Percentiles rank a stretch among this genome's conserved stretches.
phyloP scores from a whole-genome alignment of 2,888 invertebrate genomes.

The Acanthococcus lagerstroemiae region DNA sequence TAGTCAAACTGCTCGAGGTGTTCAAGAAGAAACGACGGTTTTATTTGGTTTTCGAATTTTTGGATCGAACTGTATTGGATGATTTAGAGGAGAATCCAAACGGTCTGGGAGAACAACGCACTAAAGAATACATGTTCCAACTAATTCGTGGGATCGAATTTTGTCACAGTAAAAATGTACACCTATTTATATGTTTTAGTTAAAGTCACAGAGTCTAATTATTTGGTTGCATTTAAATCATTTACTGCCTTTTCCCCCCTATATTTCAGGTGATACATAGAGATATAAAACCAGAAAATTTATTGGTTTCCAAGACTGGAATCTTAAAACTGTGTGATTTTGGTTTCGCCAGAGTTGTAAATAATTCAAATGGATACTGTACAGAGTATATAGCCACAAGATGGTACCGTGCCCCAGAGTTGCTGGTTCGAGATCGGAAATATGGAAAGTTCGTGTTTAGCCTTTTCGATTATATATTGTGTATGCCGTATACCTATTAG shows the following conservation, averaged over 20 bases:
- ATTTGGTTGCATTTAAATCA: background rate
- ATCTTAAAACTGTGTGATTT: conserved; percentile 86
- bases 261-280: conserved; percentile 64
- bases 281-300: conserved; percentile 83
- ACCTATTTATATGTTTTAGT: conserved; percentile 31
- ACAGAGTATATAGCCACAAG: conserved; percentile 84
- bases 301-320: conserved; percentile 66
- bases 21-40: conserved; percentile 72
- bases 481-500: too few species aligned
- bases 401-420: conserved; percentile 81
- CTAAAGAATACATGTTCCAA: conserved; percentile 68
- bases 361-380: conserved; percentile 53
- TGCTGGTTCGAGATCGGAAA: conserved; percentile 63
- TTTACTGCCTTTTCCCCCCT: background rate
- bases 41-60: conserved; percentile 78
- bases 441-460: conserved; percentile 42
- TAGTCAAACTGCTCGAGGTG: conserved; percentile 80
- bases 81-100: conserved; percentile 64
- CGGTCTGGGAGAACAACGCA: conserved; percentile 61
- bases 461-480: too few species aligned
- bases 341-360: conserved; percentile 67
- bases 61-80: conserved; percentile 75
- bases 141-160: conserved; percentile 69
- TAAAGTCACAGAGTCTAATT: background rate
- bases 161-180: conserved; percentile 73